Evolutionary conservation across 2,113 vertebrate species (phyloP), one percentile per base, ranked within the genome.

Genomic region (Myiagra hebetior): DNA sequence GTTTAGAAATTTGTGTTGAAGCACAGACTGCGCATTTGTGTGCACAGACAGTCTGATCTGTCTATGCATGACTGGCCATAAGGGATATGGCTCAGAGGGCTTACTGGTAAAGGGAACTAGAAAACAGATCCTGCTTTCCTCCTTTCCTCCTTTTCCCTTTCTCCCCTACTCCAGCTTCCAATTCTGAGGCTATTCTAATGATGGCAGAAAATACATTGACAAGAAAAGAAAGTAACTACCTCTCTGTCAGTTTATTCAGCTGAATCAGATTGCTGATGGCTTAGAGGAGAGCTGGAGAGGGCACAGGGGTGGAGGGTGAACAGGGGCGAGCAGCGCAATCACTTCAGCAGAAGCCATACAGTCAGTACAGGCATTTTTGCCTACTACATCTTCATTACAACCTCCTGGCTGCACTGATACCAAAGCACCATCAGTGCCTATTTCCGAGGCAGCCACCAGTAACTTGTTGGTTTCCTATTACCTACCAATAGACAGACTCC

Each of bases 291-390:
- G 37, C 12, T 93, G 35, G 15, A 89, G 28, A 73, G 15, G 8
- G 15, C 37, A 50, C 17, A 49, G 20, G 5, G 21, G 27, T 60
- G 76, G 30, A 27, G 7, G 37, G 59, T 9, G 17, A 23, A 4
- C 23, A 81, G 42, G 28, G 13, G 46, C 0, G 0, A 87, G 12
- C 2, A 2, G 16, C 7, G 33, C 11, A 18, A 21, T 41, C 41
- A 30, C 15, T 80, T 69, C 3, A 3, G 18, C 20, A 69, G 50
- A 80, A 87, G 26, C 37, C 2, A 2, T 9, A 31, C 39, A 19
- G 8, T 62, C 55, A 89, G 26, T 11, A 50, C 11, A 69, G 44
- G 14, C 18, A 33, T 67, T 91, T 96, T 93, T 75, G 27, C 16
- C 56, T 55, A 8, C 15, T 13, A 7, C 5, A 35, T 26, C 16